These are phyloP conservation scores for Furcifer pardalis DNA, from an alignment of 2,797 vertebrate genomes.

Conservation along the genomic window DNA sequence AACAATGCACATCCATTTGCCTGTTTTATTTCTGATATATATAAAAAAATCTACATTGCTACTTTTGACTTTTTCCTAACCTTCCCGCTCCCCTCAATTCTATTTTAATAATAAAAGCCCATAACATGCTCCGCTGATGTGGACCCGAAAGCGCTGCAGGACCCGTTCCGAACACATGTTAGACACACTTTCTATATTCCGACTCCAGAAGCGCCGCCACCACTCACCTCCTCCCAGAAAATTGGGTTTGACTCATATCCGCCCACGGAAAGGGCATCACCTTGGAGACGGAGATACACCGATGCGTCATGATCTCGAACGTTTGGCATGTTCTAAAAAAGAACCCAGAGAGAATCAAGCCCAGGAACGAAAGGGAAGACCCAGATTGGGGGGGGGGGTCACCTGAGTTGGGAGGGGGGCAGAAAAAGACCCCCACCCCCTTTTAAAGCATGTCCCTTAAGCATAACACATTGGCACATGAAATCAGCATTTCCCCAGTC, in stretches of 20 bases:
- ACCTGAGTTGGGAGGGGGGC: too few species aligned
- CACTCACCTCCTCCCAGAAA: constrained; percentile 94
- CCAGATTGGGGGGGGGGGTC: too few species aligned
- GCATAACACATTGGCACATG: not conserved
- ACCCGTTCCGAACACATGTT: rapidly evolving
- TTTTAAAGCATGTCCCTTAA: not conserved
- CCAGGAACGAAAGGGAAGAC: not conserved
- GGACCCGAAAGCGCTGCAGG: rapidly evolving
- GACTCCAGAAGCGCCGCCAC: not conserved
- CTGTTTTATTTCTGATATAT: too few species aligned
- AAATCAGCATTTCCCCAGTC: not conserved
- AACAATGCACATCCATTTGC: too few species aligned
- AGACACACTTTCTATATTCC: not conserved
- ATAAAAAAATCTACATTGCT: too few species aligned
- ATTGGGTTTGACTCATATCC: constrained; percentile 95
- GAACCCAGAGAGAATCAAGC: rapidly evolving
- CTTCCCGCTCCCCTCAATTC: too few species aligned
- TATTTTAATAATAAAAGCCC: too few species aligned
- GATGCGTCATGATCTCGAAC: constrained; percentile 97
- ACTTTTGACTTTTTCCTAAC: too few species aligned
- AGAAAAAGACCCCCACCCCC: too few species aligned
- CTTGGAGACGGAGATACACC: constrained; percentile 96
- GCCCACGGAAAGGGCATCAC: constrained; percentile 95
- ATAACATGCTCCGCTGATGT: too few species aligned
- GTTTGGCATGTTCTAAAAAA: constrained; percentile 95